Conservation (phyloP, 2,113 vertebrate species). For the Strix uralensis region DNA sequence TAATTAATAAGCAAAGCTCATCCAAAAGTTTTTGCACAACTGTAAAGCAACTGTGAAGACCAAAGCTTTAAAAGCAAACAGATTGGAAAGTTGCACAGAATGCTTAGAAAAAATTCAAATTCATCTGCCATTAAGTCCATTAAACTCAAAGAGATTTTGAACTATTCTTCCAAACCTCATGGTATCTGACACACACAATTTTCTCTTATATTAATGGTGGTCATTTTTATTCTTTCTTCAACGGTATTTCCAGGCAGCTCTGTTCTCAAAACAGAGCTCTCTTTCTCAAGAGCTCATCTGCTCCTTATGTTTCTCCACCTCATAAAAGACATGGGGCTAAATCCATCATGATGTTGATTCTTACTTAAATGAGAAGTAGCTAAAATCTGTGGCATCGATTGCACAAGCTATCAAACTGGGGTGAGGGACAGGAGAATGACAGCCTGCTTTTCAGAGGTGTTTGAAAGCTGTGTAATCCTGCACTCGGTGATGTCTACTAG, state of each 20-base stretch:
- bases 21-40: slow-evolving; percentile 18
- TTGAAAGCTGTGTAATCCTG: neutral
- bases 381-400: neutral
- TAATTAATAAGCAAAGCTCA: neutral
- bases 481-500: neutral
- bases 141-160: neutral
- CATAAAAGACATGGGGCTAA: neutral
- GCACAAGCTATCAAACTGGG: neutral
- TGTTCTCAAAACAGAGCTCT: neutral
- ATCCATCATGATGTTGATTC: neutral
- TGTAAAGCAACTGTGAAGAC: neutral
- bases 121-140: neutral
- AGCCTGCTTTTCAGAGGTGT: neutral
- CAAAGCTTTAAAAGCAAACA: neutral
- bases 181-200: neutral
- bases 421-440: neutral
- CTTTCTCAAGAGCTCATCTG: neutral
- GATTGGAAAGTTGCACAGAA: neutral
- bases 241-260: neutral
- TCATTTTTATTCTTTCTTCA: neutral
- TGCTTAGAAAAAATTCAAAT: neutral
- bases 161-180: neutral
- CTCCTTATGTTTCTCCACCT: neutral
- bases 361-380: neutral
- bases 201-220: neutral